Percentiles rank a stretch among this genome's conserved stretches.
Conservation (phyloP, 1,140 invertebrate genomes). For the Bombus fervidus region DNA sequence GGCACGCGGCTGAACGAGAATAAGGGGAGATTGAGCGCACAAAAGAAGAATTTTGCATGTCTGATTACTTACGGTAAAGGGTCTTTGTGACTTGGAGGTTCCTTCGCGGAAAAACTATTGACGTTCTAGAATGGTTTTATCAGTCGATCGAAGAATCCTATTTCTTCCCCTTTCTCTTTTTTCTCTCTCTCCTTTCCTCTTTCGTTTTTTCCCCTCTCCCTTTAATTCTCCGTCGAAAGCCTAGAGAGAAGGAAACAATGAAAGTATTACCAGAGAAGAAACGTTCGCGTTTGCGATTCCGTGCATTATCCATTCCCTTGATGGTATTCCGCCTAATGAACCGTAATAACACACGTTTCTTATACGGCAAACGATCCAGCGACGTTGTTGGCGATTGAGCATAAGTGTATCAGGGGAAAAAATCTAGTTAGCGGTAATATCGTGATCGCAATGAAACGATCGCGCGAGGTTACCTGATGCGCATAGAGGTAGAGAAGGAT, state of each 20-base stretch:
- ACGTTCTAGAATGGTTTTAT: slow-evolving; percentile 52
- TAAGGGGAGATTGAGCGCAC: slow-evolving; percentile 33
- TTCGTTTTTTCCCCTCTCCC: too few relatives aligned
- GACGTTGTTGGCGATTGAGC: not conserved
- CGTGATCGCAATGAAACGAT: slow-evolving; percentile 45
- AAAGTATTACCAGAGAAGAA: not conserved
- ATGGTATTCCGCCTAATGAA: slow-evolving; percentile 22
- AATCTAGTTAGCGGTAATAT: slow-evolving; percentile 28
- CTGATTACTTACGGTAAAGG: slow-evolving; percentile 68
- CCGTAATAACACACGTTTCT: slow-evolving; percentile 6
- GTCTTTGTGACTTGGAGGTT: slow-evolving; percentile 64
- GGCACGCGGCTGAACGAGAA: slow-evolving; percentile 29
- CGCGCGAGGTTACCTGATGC: slow-evolving; percentile 6
- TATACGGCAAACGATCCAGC: slow-evolving; percentile 1
- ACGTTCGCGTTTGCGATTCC: slow-evolving; percentile 13
- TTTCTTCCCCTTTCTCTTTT: slow-evolving; percentile 16
- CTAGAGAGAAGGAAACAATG: not conserved
- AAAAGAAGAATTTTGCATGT: slow-evolving; percentile 71
- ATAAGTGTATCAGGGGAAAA: not conserved
- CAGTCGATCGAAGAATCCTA: slow-evolving; percentile 40
- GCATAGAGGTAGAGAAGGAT: slow-evolving; percentile 10
- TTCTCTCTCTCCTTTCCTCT: not conserved
- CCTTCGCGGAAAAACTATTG: slow-evolving; percentile 62
- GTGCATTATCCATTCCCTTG: not conserved
- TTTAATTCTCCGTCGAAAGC: not conserved